Base-by-base conservation (phyloP, 2,797 vertebrate genomes). In the Myotis pilosus region DNA sequence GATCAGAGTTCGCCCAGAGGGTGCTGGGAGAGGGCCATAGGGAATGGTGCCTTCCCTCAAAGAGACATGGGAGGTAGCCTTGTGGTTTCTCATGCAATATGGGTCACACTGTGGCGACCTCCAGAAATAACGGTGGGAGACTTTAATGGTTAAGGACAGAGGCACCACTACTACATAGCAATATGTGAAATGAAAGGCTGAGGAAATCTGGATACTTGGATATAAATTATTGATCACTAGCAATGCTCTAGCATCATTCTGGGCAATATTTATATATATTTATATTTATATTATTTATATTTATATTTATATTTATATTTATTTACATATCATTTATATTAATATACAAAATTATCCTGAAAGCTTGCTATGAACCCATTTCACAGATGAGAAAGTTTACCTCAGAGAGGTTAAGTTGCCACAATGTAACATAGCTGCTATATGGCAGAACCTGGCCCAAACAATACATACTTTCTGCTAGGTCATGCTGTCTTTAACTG, bases 21-120 rank as follows among this genome's bases (percentile, higher is more conserved):
- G 15, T 16, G 17, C 12, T 4, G 5, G 8, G 49, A 53, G 20
- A 44, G 2, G 51, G 10, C 10, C 10, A 0, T 8, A n/a, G 20
- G 9, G 28, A 66, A 17, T 23, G 33, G 8, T 0, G 0, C 8
- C 47, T 83, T 88, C 38, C 28, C 33, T 55, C 62, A 64, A 10
- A 88, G 36, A 68, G 30, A 25, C 38, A 11, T 3, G 8, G 1
- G 28, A 64, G 33, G 38, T 49, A 69, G 30, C 6, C 51, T 87
- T 68, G 22, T 2, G 36, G 9, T 13, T 92, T 55, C 51, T 75
- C 0, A 0, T 53, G 44, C 3, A 79, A 30, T 8, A 11, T 10
- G 11, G 62, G 23, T 71, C 51, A 79, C 25, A 20, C 19, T 47
- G 41, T 33, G 75, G 22, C 2, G 6, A 55, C 13, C 60, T 83